Evolutionary conservation across 2,888 invertebrate species (phyloP).

Genomic region (Leptinotarsa peninsularis): DNA sequence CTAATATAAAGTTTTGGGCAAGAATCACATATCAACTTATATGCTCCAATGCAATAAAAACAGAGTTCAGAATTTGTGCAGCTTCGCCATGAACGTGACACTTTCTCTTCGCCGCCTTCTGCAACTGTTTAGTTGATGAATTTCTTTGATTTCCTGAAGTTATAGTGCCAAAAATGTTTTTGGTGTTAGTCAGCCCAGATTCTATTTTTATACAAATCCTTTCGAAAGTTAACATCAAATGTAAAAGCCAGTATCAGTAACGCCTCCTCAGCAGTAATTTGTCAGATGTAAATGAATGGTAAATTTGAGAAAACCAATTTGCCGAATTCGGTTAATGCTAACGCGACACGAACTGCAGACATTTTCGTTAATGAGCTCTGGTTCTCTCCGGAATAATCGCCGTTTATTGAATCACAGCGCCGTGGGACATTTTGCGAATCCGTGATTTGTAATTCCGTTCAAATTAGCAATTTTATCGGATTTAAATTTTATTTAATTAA

Average conservation of each 20-base stretch:
- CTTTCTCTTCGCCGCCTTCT: too few species aligned
- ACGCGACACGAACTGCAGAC: constrained; percentile 1
- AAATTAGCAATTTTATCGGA: constrained; percentile 24
- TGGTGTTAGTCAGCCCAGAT: too few species aligned
- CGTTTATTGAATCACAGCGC: constrained; percentile 13
- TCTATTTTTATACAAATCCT: too few species aligned
- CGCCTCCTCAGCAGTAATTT: background rate
- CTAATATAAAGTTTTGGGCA: too few species aligned
- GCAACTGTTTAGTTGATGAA: too few species aligned
- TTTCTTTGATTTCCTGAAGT: too few species aligned
- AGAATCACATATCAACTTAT: too few species aligned
- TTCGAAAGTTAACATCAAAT: too few species aligned
- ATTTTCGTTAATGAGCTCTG: background rate
- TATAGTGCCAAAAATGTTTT: too few species aligned
- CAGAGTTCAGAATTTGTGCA: too few species aligned
- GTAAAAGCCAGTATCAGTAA: background rate
- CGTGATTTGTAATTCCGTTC: constrained; percentile 30
- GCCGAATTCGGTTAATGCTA: constrained; percentile 3
- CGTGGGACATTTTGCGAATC: constrained; percentile 19
- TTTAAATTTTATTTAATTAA: constrained; percentile 28
- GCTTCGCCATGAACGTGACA: too few species aligned
- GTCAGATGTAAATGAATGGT: background rate
- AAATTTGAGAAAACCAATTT: background rate
- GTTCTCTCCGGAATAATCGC: constrained; percentile 6
- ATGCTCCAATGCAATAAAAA: too few species aligned